These are phyloP conservation scores for Perca fluviatilis DNA, from an alignment of 2,113 vertebrate species.

Conservation along the genomic window DNA sequence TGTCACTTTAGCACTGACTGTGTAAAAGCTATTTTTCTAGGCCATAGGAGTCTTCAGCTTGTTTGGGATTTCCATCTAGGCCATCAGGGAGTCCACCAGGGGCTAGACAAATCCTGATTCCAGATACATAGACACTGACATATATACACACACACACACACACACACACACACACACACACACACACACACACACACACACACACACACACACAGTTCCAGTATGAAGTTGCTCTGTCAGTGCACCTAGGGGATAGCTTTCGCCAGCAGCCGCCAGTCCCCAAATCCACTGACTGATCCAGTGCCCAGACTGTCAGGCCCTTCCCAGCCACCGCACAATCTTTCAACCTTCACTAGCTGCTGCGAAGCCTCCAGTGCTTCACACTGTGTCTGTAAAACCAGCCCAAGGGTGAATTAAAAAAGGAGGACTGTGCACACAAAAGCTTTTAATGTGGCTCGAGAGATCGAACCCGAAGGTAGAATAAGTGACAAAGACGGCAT, in stretches of 20 bases:
- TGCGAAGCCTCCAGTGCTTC: slow-evolving; percentile 50
- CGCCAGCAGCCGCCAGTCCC: slow-evolving; percentile 71
- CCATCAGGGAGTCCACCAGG: slow-evolving; percentile 67
- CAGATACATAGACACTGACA: slow-evolving; percentile 58
- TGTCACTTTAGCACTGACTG: slow-evolving; percentile 24
- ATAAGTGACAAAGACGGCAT: slow-evolving; percentile 26
- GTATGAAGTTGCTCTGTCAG: slow-evolving; percentile 64
- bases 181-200: slow-evolving; percentile 30
- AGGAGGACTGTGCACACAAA: not conserved
- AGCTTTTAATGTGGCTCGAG: slow-evolving; percentile 26
- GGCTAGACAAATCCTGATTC: slow-evolving; percentile 67
- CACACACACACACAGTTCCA: slow-evolving; percentile 54
- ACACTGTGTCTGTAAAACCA: slow-evolving; percentile 23
- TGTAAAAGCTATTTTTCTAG: slow-evolving; percentile 66
- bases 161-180: slow-evolving; percentile 16
- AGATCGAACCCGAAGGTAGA: slow-evolving; percentile 27
- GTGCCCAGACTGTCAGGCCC: slow-evolving; percentile 79
- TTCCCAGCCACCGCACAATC: slow-evolving; percentile 69
- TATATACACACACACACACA: too few species aligned
- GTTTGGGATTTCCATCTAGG: slow-evolving; percentile 66
- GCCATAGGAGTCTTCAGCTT: slow-evolving; percentile 60
- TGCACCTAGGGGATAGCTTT: slow-evolving; percentile 76
- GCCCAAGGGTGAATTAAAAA: slow-evolving; percentile 5
- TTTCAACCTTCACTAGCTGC: slow-evolving; percentile 69
- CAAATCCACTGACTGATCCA: slow-evolving; percentile 84